Conservation (phyloP, 2,888 invertebrate species). For the Didymodactylos carnosus region DNA sequence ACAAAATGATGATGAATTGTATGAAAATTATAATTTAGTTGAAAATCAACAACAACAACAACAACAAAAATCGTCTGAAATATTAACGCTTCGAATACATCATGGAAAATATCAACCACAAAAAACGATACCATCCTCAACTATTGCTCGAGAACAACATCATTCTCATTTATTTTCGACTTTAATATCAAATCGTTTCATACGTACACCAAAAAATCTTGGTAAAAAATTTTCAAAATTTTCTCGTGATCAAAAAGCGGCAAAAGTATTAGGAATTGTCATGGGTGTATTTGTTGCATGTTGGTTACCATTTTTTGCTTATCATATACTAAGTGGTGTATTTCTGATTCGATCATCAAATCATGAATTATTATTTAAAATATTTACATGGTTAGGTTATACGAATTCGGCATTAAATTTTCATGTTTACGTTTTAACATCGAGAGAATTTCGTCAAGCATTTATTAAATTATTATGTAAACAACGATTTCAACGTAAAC, state of each 20-base stretch:
- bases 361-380: conserved; percentile 21
- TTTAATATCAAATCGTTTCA: no score
- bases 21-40: background rate
- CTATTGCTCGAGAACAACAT: no score
- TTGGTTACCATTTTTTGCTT: conserved; percentile 90
- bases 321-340: conserved; percentile 71
- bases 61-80: background rate
- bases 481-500: background rate
- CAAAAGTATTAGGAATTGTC: conserved; percentile 83
- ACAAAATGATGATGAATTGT: no score
- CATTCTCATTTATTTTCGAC: background rate
- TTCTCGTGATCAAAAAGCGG: conserved; percentile 88
- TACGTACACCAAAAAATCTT: background rate
- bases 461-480: background rate
- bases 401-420: conserved; percentile 55
- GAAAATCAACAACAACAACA: background rate
- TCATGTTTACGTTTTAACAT: background rate
- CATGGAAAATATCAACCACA: background rate
- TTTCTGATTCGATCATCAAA: conserved; percentile 44
- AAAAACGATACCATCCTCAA: background rate
- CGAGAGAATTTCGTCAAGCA: background rate
- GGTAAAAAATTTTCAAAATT: conserved; percentile 45
- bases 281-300: conserved; percentile 91
- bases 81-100: background rate
- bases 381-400: conserved; percentile 84